Base-by-base conservation (phyloP, 2,888 invertebrate species). In the Cheilosia variabilis region DNA sequence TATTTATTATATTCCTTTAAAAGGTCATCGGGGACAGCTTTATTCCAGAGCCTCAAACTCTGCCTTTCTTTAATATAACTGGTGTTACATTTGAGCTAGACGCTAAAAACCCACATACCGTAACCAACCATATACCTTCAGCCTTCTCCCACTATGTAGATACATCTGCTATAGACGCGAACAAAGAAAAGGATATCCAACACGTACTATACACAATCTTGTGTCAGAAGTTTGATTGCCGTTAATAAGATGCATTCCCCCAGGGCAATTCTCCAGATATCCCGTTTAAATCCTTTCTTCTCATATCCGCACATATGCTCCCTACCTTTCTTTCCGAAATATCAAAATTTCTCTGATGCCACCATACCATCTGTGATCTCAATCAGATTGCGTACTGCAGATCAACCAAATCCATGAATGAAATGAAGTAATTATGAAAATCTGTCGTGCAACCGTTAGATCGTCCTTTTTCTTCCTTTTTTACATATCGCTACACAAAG, bases 381-480 rank as follows among this genome's bases (percentile, higher is more conserved):
- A 80, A 87, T 87, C 79, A 75, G 72, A 75, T 37, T 37, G 13
- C 2, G 60, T 62, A 43, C 57, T 4, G 19, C 69, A 45, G 2
- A 27, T 66, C 41, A 15, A 62, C 1, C 5, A 10, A 60, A 65
- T 66, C 66, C 52, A 17, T 77, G 69, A 53, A 87, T 73, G 73
- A 75, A 53, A 87, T 73, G 73, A 75, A 82, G 72, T 81, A 87
- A 87, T 87, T 87, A 88, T 86, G 76, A 87, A 87, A 86, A 88
- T 88, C 87, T 88, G 84, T 82, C 87, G 72, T 63, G 52, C 15
- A 68, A 87, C 87, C 87, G 87, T 87, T 88, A 86, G 78, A 76
- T 76, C 76, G 27, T 76, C 62, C 63, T 80, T 76, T 68, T 58
- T 52, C 57, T 31, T 47, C 31, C 43, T 57, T 52, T 62, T 72